Evolutionary conservation across 2,113 vertebrate species (phyloP).

Genomic region (Archocentrus centrarchus): DNA sequence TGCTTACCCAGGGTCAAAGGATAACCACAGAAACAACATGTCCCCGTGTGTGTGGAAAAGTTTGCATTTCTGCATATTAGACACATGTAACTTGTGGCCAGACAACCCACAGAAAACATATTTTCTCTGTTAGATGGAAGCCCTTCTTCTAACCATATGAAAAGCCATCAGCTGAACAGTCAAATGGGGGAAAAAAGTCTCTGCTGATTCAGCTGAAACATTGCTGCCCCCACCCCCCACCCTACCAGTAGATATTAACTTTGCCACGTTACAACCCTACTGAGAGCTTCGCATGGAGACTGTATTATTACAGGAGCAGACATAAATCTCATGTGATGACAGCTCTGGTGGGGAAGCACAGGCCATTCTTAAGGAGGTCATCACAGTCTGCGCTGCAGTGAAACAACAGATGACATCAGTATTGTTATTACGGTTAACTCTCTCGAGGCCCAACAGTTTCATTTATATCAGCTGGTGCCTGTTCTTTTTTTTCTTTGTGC

Average conservation of each 20-base stretch:
- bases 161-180: constrained; percentile 10
- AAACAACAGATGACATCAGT: constrained; percentile 12
- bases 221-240: neutral
- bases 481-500: neutral
- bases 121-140: neutral
- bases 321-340: constrained; percentile 56
- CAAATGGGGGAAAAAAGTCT: neutral
- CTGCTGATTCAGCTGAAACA: constrained; percentile 53
- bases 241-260: constrained; percentile 57
- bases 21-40: neutral
- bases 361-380: neutral
- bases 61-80: neutral
- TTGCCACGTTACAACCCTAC: constrained; percentile 34
- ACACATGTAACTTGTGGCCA: neutral
- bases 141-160: constrained; percentile 14
- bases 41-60: neutral
- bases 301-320: constrained; percentile 42
- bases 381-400: neutral
- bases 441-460: neutral
- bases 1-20: neutral
- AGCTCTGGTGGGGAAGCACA: constrained; percentile 26
- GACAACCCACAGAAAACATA: neutral
- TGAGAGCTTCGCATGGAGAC: constrained; percentile 28
- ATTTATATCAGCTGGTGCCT: neutral
- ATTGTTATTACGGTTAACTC: neutral